A percentile compares a stretch with the other conserved stretches of the same genome.
phyloP scores from a whole-genome alignment of 1,140 invertebrate species.

The Armadillidium nasatum region DNA sequence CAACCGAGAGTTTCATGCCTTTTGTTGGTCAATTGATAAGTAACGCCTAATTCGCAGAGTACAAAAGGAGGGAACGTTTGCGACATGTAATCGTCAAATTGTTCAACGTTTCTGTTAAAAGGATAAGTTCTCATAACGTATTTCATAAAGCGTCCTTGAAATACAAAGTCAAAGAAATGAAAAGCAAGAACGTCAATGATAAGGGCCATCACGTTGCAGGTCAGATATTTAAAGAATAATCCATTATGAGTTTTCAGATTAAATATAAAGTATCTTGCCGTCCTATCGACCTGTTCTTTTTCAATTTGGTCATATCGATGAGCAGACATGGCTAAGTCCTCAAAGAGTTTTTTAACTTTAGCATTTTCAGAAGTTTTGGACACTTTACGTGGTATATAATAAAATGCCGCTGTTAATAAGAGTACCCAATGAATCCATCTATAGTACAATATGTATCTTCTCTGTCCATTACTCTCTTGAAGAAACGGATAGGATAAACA shows the following conservation, averaged over 20 bases:
- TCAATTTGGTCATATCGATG: slow-evolving; percentile 17
- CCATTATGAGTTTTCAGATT: slow-evolving; percentile 27
- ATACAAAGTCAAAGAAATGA: slow-evolving; percentile 40
- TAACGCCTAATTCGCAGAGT: slow-evolving; percentile 34
- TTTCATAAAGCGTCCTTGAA: slow-evolving; percentile 34
- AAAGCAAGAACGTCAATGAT: slow-evolving; percentile 39
- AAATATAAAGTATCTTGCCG: slow-evolving; percentile 14
- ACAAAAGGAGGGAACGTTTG: slow-evolving; percentile 41
- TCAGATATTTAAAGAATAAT: slow-evolving; percentile 40
- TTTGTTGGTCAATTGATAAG: slow-evolving; percentile 38
- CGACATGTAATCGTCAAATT: slow-evolving; percentile 40
- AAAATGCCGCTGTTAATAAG: background rate
- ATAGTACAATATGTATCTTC: slow-evolving; percentile 8
- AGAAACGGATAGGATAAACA: slow-evolving; percentile 18
- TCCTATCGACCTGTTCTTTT: slow-evolving; percentile 23
- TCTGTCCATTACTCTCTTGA: background rate
- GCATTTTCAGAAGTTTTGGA: slow-evolving; percentile 20
- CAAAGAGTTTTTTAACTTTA: slow-evolving; percentile 24
- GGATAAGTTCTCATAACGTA: slow-evolving; percentile 40
- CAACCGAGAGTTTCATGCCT: slow-evolving; percentile 37
- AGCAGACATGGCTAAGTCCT: background rate
- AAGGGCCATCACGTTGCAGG: slow-evolving; percentile 37
- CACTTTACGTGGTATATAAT: slow-evolving; percentile 18
- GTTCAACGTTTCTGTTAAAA: slow-evolving; percentile 33
- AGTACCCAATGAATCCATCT: slow-evolving; percentile 24